These are phyloP conservation scores for Sebastes diaconus DNA, from an alignment of 2,797 vertebrate species.

Conservation along the genomic window DNA sequence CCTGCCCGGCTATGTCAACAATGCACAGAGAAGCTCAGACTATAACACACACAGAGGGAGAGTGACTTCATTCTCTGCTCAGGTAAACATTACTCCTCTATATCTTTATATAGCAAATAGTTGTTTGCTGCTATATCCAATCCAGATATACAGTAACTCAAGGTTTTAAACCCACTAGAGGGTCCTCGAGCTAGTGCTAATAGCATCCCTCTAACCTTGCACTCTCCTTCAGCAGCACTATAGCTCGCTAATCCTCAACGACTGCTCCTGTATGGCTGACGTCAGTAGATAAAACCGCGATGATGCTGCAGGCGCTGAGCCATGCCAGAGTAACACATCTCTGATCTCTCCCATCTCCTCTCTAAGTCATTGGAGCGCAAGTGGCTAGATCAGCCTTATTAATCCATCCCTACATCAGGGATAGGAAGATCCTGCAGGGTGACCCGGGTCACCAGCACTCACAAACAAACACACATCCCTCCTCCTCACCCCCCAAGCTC, in stretches of 20 bases:
- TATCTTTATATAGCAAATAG: no score
- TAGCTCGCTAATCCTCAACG: conserved; percentile 44
- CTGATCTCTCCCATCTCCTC: conserved; percentile 50
- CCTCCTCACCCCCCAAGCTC: neutral
- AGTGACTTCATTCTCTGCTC: no score
- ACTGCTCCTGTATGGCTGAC: conserved; percentile 45
- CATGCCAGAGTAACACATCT: conserved; percentile 39
- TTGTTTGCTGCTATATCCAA: no score
- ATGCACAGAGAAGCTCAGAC: no score
- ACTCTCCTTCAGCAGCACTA: conserved; percentile 5
- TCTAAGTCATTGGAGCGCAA: conserved; percentile 42
- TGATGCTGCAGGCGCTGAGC: conserved; percentile 27
- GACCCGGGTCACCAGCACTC: conserved; percentile 48
- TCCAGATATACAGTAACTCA: neutral
- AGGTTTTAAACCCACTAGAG: conserved; percentile 1
- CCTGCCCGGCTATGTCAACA: no score
- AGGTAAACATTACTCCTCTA: no score
- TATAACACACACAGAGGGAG: no score
- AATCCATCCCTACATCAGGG: conserved; percentile 58
- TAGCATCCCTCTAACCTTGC: conserved; percentile 18
- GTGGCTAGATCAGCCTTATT: conserved; percentile 63
- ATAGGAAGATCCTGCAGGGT: conserved; percentile 39
- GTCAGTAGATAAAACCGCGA: conserved; percentile 41
- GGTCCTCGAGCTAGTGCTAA: conserved; percentile 15
- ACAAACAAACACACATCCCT: conserved; percentile 50